phyloP scores from a whole-genome alignment of 2,797 vertebrate species.

The Geotrypetes seraphini region DNA sequence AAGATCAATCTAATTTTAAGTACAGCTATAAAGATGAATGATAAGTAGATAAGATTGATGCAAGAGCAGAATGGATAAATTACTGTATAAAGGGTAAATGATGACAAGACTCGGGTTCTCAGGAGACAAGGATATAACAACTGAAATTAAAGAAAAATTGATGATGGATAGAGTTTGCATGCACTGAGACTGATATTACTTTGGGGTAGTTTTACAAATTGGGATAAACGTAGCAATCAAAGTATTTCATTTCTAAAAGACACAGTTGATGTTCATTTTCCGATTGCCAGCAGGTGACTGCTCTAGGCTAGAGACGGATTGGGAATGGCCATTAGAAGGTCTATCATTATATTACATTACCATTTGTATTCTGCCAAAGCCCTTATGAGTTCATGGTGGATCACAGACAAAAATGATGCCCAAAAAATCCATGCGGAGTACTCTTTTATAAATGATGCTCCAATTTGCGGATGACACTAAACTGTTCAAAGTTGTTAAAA shows the following conservation, averaged over 20 bases:
- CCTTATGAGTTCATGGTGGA: too few relatives aligned
- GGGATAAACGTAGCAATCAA: constrained; percentile 46
- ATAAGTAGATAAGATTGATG: constrained; percentile 59
- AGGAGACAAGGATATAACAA: constrained; percentile 59
- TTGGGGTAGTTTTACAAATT: constrained; percentile 52
- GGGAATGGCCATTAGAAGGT: too few relatives aligned
- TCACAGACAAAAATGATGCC: too few relatives aligned
- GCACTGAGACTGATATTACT: constrained; percentile 54
- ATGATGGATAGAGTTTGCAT: constrained; percentile 60
- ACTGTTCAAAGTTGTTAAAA: too few relatives aligned
- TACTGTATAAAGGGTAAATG: constrained; percentile 70
- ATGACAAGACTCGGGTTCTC: constrained; percentile 57
- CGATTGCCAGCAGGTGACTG: too few relatives aligned
- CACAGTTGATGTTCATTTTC: constrained; percentile 37
- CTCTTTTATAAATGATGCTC: too few relatives aligned
- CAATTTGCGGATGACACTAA: too few relatives aligned
- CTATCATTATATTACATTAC: too few relatives aligned
- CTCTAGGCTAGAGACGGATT: too few relatives aligned
- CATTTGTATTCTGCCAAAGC: too few relatives aligned
- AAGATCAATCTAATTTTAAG: constrained; percentile 64
- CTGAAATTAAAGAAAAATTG: constrained; percentile 56
- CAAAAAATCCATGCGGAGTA: too few relatives aligned
- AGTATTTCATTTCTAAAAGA: constrained; percentile 46
- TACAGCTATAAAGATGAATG: constrained; percentile 66
- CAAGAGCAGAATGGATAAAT: constrained; percentile 68